Evolutionary conservation across 2,113 vertebrate genomes (phyloP), one percentile per base, ranked within the genome.

Genomic region (Calypte anna): DNA sequence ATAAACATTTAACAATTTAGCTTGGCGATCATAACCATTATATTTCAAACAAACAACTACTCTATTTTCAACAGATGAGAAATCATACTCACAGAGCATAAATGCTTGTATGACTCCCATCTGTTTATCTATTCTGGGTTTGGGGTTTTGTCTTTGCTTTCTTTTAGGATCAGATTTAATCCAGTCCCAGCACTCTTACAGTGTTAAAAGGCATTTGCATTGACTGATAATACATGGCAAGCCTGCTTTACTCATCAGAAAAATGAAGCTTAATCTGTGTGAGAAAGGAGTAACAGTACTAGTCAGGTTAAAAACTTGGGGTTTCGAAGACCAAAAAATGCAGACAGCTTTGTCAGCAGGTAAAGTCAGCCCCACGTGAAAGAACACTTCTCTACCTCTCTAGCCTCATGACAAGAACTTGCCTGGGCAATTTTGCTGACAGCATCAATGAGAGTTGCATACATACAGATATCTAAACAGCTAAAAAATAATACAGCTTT

Each of bases 1-100:
- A 90, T 75, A 96, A 86, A 87, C 70, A 80, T 38, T 66, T 86
- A 91, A 59, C 44, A 86, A 58, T 70, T 57, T 40, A 78, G 48
- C 44, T 86, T 64, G 64, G 57, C 36, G 88, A 57, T 88, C 31
- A 33, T 24, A 40, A 40, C 40, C 1, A 0, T 57, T 78, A 82
- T 14, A 50, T 58, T 50, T 68, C 81, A 96, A 95, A 86, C 68
- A 82, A 94, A 74, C 70, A 84, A 80, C 86, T 94, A 63, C 55
- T 92, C 91, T 78, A 44, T 78, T 95, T 94, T 95, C 91, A 86
- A 90, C 44, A 90, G 72, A 94, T 77, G 82, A 91, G 76, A 90
- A 86, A 93, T 86, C 76, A 91, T 80, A 93, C 67, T 80, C 84
- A 90, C 70, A 85, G 55, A 91, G 31, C 61, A 94, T 67, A 90